Base-by-base conservation (phyloP, 1,140 invertebrate species). In the Ostrea edulis region DNA sequence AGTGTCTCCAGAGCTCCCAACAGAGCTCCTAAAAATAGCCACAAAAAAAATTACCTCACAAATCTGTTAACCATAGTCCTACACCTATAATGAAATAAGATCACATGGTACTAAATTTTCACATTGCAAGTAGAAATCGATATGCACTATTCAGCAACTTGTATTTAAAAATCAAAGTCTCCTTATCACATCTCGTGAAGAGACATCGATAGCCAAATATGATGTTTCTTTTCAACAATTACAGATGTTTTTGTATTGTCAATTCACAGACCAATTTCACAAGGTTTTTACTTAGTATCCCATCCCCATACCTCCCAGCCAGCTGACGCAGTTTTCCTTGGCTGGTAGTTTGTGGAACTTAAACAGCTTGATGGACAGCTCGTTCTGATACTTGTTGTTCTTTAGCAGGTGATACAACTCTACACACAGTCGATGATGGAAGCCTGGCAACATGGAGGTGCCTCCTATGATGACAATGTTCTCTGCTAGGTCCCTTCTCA, bases 391-490 rank as follows among this genome's bases (percentile, higher is more conserved):
- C 44, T 96, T 95, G 84, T 96, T 96, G 85, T 94, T 92, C n/a
- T 96, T 94, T 0, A 97, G 90, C 9, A 98, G 95, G 90, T 96
- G 92, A 86, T 96, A 95, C n/a, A 98, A 93, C 95, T 99, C 98
- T 3, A 95, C 93, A 90, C 97, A 96, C 0, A 99, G 94, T 82
- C 98, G 96, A 62, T 97, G 95, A 91, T 96, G 96, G 90, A 99
- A 97, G 0, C 98, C 98, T 89, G 96, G 96, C 20, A 97, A 93
- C 96, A 98, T 97, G 0, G 96, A 94, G 8, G 97, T 98, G 17
- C 98, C 98, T 71, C 98, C 98, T 86, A 97, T 96, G 0, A 99
- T 93, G 35, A 98, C 94, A 90, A 99, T 96, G 94, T 97, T 98
- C 93, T 97, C 97, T 0, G 97, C 96, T 54, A 99, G 95, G 25